Evolutionary conservation across 2,797 vertebrate species (phyloP), one percentile per base, ranked within the genome.

Genomic region (Acanthopagrus latus): DNA sequence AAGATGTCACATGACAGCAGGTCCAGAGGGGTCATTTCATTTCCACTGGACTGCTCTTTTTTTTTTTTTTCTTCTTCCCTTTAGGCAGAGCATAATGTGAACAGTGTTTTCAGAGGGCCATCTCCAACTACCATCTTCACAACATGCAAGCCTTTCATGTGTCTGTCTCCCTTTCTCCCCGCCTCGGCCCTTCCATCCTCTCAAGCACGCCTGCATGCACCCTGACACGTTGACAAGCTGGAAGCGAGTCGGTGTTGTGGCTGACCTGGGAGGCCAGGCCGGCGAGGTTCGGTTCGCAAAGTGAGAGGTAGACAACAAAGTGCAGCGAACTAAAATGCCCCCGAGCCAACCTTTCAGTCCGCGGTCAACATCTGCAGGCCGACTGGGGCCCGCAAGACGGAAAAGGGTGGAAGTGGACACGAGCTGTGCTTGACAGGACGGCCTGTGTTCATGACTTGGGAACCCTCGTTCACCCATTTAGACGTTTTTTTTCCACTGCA

Each of bases 141-240:
- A 86, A 88, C 90, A 91, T 71, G 82, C 84, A 65, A 75, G 80
- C 81, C 89, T 89, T 94, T 92, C 88, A 89, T 91, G 82, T 88
- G 77, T 82, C 84, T 67, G 66, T 83, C 70, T 83, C 78, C 76
- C 69, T 74, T 33, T 4, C 69, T 51, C 69, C 20, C 47, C 46
- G 47, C 63, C 68, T 72, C 75, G 43, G 76, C 75, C 71, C 80
- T 81, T 89, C 89, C 56, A 74, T 83, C 80, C 72, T 83, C 83
- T 69, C 74, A 81, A 88, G 51, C 90, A 92, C 76, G 83, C 86
- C 89, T 89, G 82, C 88, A 76, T 93, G 91, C 86, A 86, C 89
- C 82, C 77, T 91, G 92, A 93, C 92, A 93, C 72, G 68, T 87
- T 92, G 94, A 94, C 93, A 92, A 87, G 93, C 86, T 29, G 80